These are phyloP conservation scores for Engystomops pustulosus DNA, from an alignment of 2,113 vertebrate genomes.

Conservation along the genomic window DNA sequence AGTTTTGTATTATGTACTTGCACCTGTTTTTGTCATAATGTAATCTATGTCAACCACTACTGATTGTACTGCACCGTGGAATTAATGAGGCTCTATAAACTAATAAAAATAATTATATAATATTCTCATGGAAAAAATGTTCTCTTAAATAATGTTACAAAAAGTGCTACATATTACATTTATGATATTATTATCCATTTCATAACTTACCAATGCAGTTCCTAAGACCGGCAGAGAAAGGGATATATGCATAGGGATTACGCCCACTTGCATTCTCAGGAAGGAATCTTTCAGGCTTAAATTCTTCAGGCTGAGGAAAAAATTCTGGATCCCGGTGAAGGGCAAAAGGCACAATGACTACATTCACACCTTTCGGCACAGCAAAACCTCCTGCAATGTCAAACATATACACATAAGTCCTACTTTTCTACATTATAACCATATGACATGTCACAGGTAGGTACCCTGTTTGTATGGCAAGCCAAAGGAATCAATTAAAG, in stretches of 20 bases:
- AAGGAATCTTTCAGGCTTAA: conserved; percentile 89
- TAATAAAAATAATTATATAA: too few relatives aligned
- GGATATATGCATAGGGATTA: conserved; percentile 85
- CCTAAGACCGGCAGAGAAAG: conserved; percentile 92
- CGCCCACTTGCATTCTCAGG: conserved; percentile 80
- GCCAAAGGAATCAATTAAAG: too few relatives aligned
- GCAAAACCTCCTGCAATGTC: conserved; percentile 77
- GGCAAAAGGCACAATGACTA: conserved; percentile 78
- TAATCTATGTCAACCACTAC: too few relatives aligned
- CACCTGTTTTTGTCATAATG: too few relatives aligned
- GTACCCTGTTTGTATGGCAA: too few relatives aligned
- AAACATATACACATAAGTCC: background rate
- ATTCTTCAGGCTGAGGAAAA: conserved; percentile 90
- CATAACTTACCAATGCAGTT: conserved; percentile 90
- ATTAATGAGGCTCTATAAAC: too few relatives aligned
- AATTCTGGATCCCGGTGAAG: conserved; percentile 84
- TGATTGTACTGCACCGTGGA: too few relatives aligned
- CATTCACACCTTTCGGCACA: conserved; percentile 77
- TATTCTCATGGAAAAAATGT: too few relatives aligned
- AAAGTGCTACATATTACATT: too few relatives aligned
- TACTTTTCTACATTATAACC: background rate
- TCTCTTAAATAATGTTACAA: too few relatives aligned
- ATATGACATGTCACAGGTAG: too few relatives aligned
- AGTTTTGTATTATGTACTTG: too few relatives aligned
- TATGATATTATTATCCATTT: background rate